Base-by-base conservation (phyloP, 1,140 invertebrate genomes). In the Pachyrhynchus sulphureomaculatus region DNA sequence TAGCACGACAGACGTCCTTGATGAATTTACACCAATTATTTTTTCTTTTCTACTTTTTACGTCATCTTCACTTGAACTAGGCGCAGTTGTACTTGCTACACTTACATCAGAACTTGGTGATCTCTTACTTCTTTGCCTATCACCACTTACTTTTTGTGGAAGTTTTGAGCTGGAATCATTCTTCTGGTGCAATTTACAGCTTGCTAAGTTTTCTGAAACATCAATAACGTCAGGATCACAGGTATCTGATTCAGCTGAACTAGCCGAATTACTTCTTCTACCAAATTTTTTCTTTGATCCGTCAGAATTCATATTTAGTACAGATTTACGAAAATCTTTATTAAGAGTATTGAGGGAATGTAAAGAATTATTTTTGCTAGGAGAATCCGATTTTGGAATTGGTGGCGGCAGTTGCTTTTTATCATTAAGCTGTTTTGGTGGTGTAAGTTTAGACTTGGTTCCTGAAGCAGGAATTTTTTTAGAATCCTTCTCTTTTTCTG, bases 301-400 rank as follows among this genome's bases (percentile, higher is more conserved):
- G 0, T 80, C 80, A 29, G 74, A 77, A 54, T 83, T 84, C 81
- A 88, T 88, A 71, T 90, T 91, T 6, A 90, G 73, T 0, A 84
- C 83, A 0, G 88, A 89, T 72, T 91, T 90, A 9, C 88, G 79
- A 68, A 89, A 89, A 71, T 90, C 88, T 76, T 90, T 89, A 72
- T 89, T 89, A 4, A 82, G 78, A 29, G 67, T 79, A 58, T 80
- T 78, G 45, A 79, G 72, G 42, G 73, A 71, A 59, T 78, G 75
- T 62, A 77, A 74, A 6, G 78, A 77, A 26, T 75, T 73, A 13
- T 76, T 49, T 74, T 78, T 78, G 48, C 13, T 47, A 59, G 79
- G 79, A 10, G 75, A 76, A 17, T 76, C 68, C n/a, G 66, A 63
- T 75, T 84, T 84, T 24, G 84, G 85, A 34, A 82, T 77, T 66